phyloP scores from a whole-genome alignment of 2,113 vertebrate species.

The Spea multiplicata region DNA sequence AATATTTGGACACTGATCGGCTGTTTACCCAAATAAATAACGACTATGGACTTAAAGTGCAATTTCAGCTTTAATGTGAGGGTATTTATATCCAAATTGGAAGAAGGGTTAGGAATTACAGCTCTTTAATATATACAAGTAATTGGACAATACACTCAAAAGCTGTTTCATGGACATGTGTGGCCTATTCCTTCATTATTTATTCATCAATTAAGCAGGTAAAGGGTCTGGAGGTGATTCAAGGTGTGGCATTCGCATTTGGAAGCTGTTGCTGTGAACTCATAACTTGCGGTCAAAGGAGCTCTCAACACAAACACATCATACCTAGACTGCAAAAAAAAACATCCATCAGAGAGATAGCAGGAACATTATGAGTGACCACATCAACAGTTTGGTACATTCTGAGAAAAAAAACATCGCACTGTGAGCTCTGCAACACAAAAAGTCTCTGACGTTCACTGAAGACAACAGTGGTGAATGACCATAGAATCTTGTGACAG shows the following conservation, averaged over 20 bases:
- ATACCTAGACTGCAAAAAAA: neutral
- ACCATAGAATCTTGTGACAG: neutral
- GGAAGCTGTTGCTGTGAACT: conserved; percentile 1
- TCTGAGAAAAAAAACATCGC: neutral
- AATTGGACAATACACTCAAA: neutral
- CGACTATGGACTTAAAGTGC: no score
- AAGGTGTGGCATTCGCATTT: conserved; percentile 6
- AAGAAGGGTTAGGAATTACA: no score
- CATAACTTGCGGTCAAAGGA: neutral
- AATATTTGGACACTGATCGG: no score
- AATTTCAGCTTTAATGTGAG: no score
- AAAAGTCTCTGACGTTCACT: neutral
- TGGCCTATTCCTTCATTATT: neutral
- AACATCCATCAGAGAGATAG: conserved; percentile 1
- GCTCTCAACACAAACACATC: neutral
- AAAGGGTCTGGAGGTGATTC: neutral
- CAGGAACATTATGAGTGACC: neutral
- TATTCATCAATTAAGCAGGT: neutral
- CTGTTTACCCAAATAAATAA: no score
- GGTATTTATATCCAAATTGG: no score
- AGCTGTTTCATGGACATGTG: neutral
- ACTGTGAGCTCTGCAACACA: neutral
- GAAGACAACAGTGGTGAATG: neutral
- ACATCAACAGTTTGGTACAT: neutral
- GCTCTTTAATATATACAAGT: no score